Conservation (phyloP, 2,797 vertebrate species). For the Austrolebias charrua region DNA sequence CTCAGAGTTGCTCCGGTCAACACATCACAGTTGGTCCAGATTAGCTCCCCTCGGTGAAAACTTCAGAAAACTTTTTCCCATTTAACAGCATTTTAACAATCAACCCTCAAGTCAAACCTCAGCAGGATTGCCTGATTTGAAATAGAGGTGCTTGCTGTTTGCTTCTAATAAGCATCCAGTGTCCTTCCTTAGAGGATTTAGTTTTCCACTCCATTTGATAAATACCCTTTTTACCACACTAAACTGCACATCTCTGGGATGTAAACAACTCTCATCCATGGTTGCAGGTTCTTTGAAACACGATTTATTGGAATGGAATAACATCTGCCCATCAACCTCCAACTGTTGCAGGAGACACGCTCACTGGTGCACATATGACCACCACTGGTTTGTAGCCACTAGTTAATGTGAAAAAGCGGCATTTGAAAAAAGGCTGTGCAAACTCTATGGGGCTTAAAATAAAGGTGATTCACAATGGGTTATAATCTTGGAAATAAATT, state of each 20-base stretch:
- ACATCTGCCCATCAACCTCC: constrained; percentile 29
- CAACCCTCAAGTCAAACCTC: constrained; percentile 32
- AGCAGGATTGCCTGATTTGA: constrained; percentile 47
- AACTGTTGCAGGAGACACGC: constrained; percentile 23
- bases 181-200: constrained; percentile 35
- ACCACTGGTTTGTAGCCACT: constrained; percentile 26
- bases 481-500: constrained; percentile 52
- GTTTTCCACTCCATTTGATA: constrained; percentile 66
- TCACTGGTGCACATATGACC: constrained; percentile 28
- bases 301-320: constrained; percentile 44
- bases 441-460: constrained; percentile 41
- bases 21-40: constrained; percentile 24
- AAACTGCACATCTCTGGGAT: constrained; percentile 41
- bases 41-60: constrained; percentile 27
- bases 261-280: constrained; percentile 22
- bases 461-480: constrained; percentile 54
- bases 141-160: constrained; percentile 37
- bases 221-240: constrained; percentile 48
- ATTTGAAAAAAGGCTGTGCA: constrained; percentile 26
- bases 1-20: constrained; percentile 22
- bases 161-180: constrained; percentile 29
- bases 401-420: constrained; percentile 36
- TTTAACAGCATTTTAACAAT: constrained; percentile 51
- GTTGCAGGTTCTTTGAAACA: constrained; percentile 31
- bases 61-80: constrained; percentile 17